Evolutionary conservation across 1,140 invertebrate genomes (phyloP), one percentile per base, ranked within the genome.

Genomic region (Diorhabda elongata): DNA sequence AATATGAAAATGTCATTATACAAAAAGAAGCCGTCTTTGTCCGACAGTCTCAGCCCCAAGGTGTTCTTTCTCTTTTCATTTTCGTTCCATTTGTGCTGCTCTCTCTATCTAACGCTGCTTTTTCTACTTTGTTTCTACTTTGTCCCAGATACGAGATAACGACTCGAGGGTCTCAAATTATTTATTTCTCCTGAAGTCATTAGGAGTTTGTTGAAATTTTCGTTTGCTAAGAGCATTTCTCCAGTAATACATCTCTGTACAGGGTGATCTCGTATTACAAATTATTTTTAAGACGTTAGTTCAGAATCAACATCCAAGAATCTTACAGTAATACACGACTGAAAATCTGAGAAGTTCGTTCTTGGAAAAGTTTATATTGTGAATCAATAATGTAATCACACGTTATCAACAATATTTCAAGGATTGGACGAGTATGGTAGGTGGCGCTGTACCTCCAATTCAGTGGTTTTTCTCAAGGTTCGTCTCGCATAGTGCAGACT

Each of bases 1-100:
- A 70, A 70, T 70, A 70, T 70, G 69, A 70, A 70, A 70, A 70
- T 70, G 69, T 70, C 69, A 70, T 70, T 70, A 70, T 67, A 70
- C 69, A 70, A 70, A 70, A 70, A 70, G 64, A 68, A 65, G 57
- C 63, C 45, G 63, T 66, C 65, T 66, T 66, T 66, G 65, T 66
- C 65, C 44, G 52, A 64, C 65, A 42, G 44, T 66, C 47, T 58
- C 63, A 47, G 63, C 42, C 11, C 3, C 26, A 47, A 45, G 56
- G n/a, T 66, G 61, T 52, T 66, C 58, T 65, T 65, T 64, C 61
- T 63, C 42, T n/a, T 43, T 64, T 56, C 47, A 11, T 45, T 44
- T 44, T 70, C 58, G 42, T 56, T 70, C 58, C 64, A 58, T 11
- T n/a, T 44, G 5, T 44, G 47, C 9, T 42, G 44, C 47, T 8